Evolutionary conservation across 2,797 vertebrate species (phyloP).

Genomic region (Rhincodon typus): DNA sequence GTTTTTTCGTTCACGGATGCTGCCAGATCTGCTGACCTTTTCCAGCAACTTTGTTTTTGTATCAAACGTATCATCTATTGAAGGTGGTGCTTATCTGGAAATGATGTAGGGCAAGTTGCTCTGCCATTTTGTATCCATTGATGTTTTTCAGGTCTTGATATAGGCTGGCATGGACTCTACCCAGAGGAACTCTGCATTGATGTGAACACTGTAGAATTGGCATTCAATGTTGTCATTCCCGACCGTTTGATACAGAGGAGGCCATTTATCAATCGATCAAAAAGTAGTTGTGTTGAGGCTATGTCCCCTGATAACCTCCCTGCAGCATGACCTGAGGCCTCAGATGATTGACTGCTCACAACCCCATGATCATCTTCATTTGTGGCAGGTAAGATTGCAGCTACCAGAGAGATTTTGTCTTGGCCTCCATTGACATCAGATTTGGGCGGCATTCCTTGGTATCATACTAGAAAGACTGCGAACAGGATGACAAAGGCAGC

Average conservation of each 20-base stretch:
- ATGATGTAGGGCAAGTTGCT: not conserved
- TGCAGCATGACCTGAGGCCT: not conserved
- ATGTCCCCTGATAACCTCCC: not conserved
- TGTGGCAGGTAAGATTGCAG: too few species aligned
- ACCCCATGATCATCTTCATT: too few species aligned
- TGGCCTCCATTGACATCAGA: too few species aligned
- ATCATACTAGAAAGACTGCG: too few species aligned
- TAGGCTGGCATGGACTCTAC: not conserved
- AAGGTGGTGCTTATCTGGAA: not conserved
- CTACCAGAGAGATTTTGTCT: too few species aligned
- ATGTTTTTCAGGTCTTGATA: not conserved
- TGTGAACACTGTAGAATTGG: too few species aligned
- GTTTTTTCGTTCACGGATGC: too few species aligned
- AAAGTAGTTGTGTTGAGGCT: not conserved
- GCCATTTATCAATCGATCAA: not conserved
- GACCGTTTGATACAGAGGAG: not conserved
- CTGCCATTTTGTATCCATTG: not conserved
- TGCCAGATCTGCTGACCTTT: too few species aligned
- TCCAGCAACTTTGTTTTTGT: too few species aligned
- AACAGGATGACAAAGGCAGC: too few species aligned
- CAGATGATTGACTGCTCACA: not conserved
- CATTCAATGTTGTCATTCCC: not conserved
- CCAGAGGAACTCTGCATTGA: not conserved
- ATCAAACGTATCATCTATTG: not conserved
- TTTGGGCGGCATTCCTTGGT: too few species aligned